A percentile compares a stretch with the other conserved stretches of the same genome.
Evolutionary conservation across 2,797 vertebrate species (phyloP).

Genomic region (Avahi laniger): DNA sequence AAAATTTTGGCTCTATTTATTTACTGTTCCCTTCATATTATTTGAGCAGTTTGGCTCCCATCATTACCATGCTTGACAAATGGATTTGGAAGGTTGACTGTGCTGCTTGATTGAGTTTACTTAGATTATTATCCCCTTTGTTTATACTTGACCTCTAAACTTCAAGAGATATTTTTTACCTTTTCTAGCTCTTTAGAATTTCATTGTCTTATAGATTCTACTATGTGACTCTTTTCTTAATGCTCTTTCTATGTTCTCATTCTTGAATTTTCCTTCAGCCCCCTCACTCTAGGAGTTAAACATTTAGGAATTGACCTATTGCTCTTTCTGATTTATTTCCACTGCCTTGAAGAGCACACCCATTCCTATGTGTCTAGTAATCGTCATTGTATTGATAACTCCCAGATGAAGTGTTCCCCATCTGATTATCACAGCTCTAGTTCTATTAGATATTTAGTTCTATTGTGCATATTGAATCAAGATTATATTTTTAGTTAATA

Average conservation of each 20-base stretch:
- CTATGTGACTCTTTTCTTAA: not conserved
- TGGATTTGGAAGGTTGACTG: not conserved
- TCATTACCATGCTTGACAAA: not conserved
- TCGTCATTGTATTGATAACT: not conserved
- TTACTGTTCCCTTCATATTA: not conserved
- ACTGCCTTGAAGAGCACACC: not conserved
- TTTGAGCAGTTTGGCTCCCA: not conserved
- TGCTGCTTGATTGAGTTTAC: not conserved
- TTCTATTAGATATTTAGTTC: not conserved
- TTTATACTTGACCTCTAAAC: not conserved
- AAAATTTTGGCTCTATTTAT: not conserved
- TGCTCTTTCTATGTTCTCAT: not conserved
- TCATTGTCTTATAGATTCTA: not conserved
- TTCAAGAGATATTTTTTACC: not conserved
- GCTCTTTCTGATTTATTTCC: not conserved
- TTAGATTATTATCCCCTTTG: not conserved
- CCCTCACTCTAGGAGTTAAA: not conserved
- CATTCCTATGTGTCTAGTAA: not conserved
- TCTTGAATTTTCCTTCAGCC: not conserved
- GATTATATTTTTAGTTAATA: not conserved
- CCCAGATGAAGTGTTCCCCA: not conserved
- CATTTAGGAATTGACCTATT: not conserved
- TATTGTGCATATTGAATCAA: not conserved
- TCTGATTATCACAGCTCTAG: not conserved
- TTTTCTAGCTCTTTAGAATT: not conserved